Conservation (phyloP, 2,797 vertebrate genomes). For the Otus scops region DNA sequence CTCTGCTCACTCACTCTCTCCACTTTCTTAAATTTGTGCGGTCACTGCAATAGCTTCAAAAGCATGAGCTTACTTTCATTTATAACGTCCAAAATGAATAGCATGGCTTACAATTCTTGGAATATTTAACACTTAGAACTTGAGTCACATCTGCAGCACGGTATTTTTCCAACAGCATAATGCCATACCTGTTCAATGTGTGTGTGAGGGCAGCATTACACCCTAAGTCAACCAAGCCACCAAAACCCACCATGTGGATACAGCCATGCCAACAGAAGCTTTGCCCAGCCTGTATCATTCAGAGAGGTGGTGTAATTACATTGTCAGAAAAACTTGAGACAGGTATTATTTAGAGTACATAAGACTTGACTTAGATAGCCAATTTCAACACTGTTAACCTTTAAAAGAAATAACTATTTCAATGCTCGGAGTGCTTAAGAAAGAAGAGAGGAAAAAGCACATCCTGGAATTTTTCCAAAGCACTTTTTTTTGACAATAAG, state of each 20-base stretch:
- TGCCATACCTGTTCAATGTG: neutral
- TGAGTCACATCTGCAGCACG: neutral
- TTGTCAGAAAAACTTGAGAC: neutral
- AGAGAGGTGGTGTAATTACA: neutral
- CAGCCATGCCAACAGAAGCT: slow-evolving; percentile 13
- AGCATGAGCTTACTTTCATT: neutral
- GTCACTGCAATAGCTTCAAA: neutral
- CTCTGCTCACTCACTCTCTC: neutral
- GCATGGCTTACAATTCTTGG: neutral
- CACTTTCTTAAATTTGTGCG: neutral
- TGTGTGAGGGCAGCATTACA: neutral
- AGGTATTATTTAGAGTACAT: slow-evolving; percentile 14
- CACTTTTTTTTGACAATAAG: neutral
- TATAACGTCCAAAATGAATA: neutral
- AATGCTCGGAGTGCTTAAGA: neutral
- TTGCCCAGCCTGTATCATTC: neutral
- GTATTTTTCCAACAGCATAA: slow-evolving; percentile 7
- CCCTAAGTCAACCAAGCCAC: neutral
- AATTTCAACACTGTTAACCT: slow-evolving; percentile 38
- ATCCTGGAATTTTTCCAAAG: neutral
- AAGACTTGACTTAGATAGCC: neutral
- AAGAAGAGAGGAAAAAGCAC: neutral
- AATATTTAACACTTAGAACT: neutral
- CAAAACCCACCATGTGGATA: neutral
- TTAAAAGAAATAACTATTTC: slow-evolving; percentile 16